These are phyloP conservation scores for Nothura maculosa DNA, from an alignment of 2,797 vertebrate species.

Conservation along the genomic window DNA sequence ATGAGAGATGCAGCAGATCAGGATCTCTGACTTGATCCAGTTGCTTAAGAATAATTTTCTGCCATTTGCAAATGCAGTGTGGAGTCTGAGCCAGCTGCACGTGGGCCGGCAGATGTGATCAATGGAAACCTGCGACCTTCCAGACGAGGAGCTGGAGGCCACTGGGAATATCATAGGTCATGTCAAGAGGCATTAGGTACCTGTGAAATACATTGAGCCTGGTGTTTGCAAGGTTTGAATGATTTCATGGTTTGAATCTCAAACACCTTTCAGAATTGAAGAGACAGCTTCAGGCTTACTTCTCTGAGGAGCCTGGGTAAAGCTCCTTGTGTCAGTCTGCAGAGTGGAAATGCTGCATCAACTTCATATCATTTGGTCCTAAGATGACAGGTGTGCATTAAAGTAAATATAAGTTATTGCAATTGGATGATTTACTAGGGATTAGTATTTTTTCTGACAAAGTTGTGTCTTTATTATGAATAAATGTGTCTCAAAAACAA, in stretches of 20 bases:
- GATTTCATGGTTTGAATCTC: not conserved
- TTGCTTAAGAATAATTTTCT: not conserved
- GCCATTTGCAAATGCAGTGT: not conserved
- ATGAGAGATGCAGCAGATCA: not conserved
- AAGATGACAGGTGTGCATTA: rapidly evolving
- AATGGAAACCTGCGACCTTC: rapidly evolving
- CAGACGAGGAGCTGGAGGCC: not conserved
- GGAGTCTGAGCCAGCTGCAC: not conserved
- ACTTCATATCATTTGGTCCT: not conserved
- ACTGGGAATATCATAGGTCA: rapidly evolving
- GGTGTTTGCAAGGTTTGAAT: not conserved
- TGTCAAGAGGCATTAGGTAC: not conserved
- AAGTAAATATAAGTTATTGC: not conserved
- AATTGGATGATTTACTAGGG: not conserved
- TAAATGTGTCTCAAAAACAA: not conserved
- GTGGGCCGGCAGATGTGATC: not conserved
- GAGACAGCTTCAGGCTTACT: not conserved
- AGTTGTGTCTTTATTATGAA: not conserved
- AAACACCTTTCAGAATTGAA: not conserved
- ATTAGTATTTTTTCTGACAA: not conserved
- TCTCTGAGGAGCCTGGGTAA: not conserved
- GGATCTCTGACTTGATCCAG: not conserved
- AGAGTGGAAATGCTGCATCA: not conserved
- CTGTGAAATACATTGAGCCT: not conserved
- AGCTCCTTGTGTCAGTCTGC: not conserved